Evolutionary conservation across 2,113 vertebrate species (phyloP).

Genomic region (Todiramphus chloris): DNA sequence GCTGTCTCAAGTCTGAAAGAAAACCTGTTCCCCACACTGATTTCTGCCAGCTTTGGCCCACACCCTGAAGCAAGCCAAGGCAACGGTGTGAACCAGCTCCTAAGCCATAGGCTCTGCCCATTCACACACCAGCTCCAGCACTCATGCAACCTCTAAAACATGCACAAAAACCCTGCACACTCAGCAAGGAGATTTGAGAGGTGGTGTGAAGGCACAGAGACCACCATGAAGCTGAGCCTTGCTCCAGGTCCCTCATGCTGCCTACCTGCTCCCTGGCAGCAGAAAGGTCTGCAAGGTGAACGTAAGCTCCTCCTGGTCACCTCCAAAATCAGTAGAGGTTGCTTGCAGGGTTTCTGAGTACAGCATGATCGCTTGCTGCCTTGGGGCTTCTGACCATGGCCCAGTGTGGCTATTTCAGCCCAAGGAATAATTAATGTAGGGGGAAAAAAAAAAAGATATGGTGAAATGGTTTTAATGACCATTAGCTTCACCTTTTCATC

Average conservation of each 20-base stretch:
- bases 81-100: not conserved
- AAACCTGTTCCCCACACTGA: not conserved
- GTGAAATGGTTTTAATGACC: not conserved
- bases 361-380: accelerated
- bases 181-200: not conserved
- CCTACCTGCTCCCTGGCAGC: not conserved
- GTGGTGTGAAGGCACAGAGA: accelerated
- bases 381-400: not conserved
- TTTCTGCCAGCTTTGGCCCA: not conserved
- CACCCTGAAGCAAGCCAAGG: not conserved
- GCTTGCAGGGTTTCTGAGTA: not conserved
- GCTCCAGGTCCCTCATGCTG: not conserved
- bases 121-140: not conserved
- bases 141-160: accelerated
- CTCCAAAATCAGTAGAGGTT: not conserved
- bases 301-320: not conserved
- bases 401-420: not conserved
- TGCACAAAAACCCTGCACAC: accelerated
- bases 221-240: not conserved
- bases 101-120: not conserved
- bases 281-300: not conserved
- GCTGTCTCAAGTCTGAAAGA: not conserved
- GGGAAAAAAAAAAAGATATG: not conserved
- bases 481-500: not conserved
- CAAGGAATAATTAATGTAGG: accelerated